Percentiles rank a stretch among this genome's conserved stretches.
Evolutionary conservation across 2,797 vertebrate genomes (phyloP).

Genomic region (Melanotaenia maccullochi): DNA sequence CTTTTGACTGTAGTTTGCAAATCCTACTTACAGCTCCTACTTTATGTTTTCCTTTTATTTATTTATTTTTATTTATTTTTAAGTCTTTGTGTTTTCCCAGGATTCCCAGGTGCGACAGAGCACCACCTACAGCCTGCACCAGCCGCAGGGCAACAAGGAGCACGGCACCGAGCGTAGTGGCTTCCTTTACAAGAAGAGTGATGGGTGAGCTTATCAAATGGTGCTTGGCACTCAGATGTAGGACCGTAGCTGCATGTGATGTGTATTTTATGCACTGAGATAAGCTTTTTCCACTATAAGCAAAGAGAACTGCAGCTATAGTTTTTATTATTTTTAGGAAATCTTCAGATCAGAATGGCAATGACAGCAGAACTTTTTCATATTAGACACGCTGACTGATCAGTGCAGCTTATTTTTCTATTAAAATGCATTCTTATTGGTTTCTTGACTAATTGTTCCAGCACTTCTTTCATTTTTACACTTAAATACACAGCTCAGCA

Average conservation of each 20-base stretch:
- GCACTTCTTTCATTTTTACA: not conserved
- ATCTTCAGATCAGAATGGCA: not conserved
- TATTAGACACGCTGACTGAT: not conserved
- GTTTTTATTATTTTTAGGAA: not conserved
- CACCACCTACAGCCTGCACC: constrained; percentile 95
- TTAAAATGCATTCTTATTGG: not conserved
- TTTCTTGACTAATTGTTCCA: not conserved
- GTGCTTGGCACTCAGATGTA: not conserved
- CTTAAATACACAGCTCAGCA: not conserved
- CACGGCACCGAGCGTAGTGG: constrained; percentile 95
- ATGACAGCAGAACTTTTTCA: no score
- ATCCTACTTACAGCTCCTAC: not conserved
- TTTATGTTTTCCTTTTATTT: not conserved
- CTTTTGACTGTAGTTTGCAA: not conserved
- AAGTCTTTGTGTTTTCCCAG: constrained; percentile 69
- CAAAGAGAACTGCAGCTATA: not conserved
- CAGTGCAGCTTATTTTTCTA: not conserved
- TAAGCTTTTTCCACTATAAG: not conserved
- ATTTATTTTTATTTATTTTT: not conserved
- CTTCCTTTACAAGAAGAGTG: constrained; percentile 95
- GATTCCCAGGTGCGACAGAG: constrained; percentile 95
- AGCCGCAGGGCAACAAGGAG: constrained; percentile 99
- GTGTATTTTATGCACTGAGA: not conserved
- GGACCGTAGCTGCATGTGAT: not conserved
- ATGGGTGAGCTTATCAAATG: constrained; percentile 85